Evolutionary conservation across 2,888 invertebrate species (phyloP), one percentile per base, ranked within the genome.

Genomic region (Anthoptus insignis): DNA sequence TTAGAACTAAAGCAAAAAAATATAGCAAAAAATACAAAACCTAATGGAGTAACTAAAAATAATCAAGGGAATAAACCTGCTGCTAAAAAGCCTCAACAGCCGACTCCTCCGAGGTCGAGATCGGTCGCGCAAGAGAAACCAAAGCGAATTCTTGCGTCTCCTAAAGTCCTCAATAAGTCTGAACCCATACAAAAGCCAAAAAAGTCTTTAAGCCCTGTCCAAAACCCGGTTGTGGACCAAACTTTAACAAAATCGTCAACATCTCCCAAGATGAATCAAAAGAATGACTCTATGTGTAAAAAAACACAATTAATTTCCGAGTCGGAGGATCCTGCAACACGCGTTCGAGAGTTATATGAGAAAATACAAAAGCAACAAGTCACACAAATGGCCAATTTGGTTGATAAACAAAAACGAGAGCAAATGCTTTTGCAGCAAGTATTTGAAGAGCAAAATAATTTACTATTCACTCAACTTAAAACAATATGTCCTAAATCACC

Each of bases 401-500:
- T 96, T 3, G 93, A 94, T 34, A 94, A 95, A 61, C 96, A 96
- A 77, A 94, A 95, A 65, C 90, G 88, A 53, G 96, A 96, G 76
- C 96, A 96, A 74, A 82, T 93, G 52, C 82, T 94, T 24, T 84
- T 96, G 71, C 95, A 95, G 73, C 91, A 95, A 74, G 93, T 94
- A 47, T 96, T 96, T 73, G 95, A 96, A 70, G 94, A 94, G 54
- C 96, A 96, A 77, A 95, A 96, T 76, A 91, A 91, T 67, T 81
- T 94, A 65, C 82, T 96, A 1, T 88, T 95, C 82, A 93, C 86
- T 58, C 92, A 91, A 68, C 73, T 92, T 16, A 92, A 93, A 72
- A 87, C 83, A 0, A 91, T 93, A 53, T 87, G 87, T 47, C 93
- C 93, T 0, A 87, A 83, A 68, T 82, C 89, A 1, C 84, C 88